These are phyloP conservation scores for Pollenia angustigena DNA, from an alignment of 2,888 invertebrate genomes.

Conservation along the genomic window DNA sequence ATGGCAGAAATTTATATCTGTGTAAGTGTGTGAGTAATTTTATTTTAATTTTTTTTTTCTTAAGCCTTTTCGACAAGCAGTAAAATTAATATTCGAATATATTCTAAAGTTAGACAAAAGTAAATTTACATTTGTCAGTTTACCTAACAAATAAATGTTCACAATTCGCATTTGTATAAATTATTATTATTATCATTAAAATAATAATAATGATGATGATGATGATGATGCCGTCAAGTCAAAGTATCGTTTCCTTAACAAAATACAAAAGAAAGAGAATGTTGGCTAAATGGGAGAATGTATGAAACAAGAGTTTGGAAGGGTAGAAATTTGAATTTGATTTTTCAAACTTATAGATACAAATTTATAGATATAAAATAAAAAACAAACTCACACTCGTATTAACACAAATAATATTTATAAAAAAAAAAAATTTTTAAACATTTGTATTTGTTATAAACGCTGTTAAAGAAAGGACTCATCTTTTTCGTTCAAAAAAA, in stretches of 20 bases:
- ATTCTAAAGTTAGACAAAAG: slow-evolving; percentile 69
- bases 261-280: slow-evolving; percentile 9
- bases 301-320: slow-evolving; percentile 13
- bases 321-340: slow-evolving; percentile 61
- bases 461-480: slow-evolving; percentile 33
- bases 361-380: slow-evolving; percentile 68
- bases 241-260: slow-evolving; percentile 49
- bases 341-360: slow-evolving; percentile 65
- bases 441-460: slow-evolving; percentile 64
- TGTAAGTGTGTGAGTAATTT: slow-evolving; percentile 32
- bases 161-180: slow-evolving; percentile 61
- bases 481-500: slow-evolving; percentile 26
- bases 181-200: slow-evolving; percentile 45
- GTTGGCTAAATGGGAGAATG: slow-evolving; percentile 11
- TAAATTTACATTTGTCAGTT: slow-evolving; percentile 68
- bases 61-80: slow-evolving; percentile 21
- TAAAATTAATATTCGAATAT: slow-evolving; percentile 63
- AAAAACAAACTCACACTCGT: slow-evolving; percentile 49
- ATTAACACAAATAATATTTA: slow-evolving; percentile 74
- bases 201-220: slow-evolving; percentile 23
- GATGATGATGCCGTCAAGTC: slow-evolving; percentile 9
- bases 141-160: slow-evolving; percentile 66
- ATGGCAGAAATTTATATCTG: slow-evolving; percentile 41
- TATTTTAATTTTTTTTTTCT: slow-evolving; percentile 9
- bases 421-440: slow-evolving; percentile 10